Evolutionary conservation across 53 echinoderm and acorn worm species (phyloP).

Genomic region (Luidia sarsii): DNA sequence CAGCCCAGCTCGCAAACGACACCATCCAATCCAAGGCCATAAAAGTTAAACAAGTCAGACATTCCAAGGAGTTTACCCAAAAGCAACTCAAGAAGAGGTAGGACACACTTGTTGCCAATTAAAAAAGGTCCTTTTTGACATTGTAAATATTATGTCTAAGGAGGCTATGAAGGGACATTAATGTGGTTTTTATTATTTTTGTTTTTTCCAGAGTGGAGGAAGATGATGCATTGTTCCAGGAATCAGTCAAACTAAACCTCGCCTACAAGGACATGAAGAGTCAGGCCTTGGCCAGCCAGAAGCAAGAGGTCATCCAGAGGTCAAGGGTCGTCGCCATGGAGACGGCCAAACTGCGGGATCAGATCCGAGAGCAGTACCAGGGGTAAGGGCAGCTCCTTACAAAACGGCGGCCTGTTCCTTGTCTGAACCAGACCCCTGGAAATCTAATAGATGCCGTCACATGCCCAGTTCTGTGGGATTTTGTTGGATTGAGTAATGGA

Average conservation of each 20-base stretch:
- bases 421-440: too few relatives aligned
- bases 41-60: conserved; percentile 25
- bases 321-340: conserved; percentile 57
- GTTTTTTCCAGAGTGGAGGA: conserved; percentile 48
- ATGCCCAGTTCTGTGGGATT: too few relatives aligned
- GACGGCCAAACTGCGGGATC: conserved; percentile 54
- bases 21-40: conserved; percentile 40
- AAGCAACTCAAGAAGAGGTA: conserved; percentile 66
- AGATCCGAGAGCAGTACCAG: conserved; percentile 50
- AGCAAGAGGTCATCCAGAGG: conserved; percentile 28
- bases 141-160: too few relatives aligned
- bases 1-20: conserved; percentile 44
- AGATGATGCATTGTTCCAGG: conserved; percentile 41
- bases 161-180: too few relatives aligned
- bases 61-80: conserved; percentile 68
- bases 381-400: too few relatives aligned
- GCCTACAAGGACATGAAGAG: conserved; percentile 52
- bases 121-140: too few relatives aligned
- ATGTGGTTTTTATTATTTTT: neutral
- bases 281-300: conserved; percentile 15
- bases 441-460: too few relatives aligned
- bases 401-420: too few relatives aligned
- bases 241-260: conserved; percentile 14
- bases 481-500: too few relatives aligned
- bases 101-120: too few relatives aligned